phyloP scores from a whole-genome alignment of 2,113 vertebrate genomes.

The Vidua chalybeata region DNA sequence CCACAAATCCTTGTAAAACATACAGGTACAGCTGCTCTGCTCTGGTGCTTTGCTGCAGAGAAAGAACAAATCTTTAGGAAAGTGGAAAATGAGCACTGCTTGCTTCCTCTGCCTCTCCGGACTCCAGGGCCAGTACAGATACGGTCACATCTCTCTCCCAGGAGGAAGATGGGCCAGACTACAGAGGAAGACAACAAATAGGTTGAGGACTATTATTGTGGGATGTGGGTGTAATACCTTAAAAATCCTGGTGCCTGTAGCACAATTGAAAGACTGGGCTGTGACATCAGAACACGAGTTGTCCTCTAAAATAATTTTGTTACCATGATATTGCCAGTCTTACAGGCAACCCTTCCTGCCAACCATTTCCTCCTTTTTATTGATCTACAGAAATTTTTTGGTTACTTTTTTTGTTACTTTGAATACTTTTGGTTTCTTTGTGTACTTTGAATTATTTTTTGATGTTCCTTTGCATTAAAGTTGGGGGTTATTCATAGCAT shows the following conservation, averaged over 20 bases:
- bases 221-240: neutral
- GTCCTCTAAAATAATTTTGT: neutral
- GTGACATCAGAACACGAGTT: neutral
- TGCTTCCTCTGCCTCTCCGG: neutral
- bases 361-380: neutral
- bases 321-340: neutral
- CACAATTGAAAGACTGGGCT: fast-evolving
- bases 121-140: neutral
- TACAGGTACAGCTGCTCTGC: neutral
- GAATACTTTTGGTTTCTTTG: neutral
- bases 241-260: neutral
- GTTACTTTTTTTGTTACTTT: neutral
- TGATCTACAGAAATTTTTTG: neutral
- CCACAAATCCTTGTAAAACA: neutral
- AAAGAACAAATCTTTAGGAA: neutral
- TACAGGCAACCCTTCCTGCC: neutral
- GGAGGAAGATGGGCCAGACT: neutral
- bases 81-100: neutral
- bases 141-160: neutral
- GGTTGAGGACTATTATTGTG: neutral
- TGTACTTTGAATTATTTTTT: neutral
- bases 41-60: neutral
- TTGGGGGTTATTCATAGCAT: neutral
- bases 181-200: neutral
- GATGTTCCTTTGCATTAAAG: neutral